Evolutionary conservation across 2,888 invertebrate genomes (phyloP).

Genomic region (Ophion obscuratus): DNA sequence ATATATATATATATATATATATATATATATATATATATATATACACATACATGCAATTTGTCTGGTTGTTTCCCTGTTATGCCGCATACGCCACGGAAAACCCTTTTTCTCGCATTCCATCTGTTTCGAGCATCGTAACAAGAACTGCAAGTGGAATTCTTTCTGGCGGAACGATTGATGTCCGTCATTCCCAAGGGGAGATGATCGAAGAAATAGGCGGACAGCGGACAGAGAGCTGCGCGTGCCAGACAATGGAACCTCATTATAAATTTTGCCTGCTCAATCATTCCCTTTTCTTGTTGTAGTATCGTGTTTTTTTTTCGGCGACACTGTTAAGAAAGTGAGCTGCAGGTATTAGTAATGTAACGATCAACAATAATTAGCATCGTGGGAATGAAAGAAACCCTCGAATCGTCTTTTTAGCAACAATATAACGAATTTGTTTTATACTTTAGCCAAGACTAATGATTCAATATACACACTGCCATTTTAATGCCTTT

Average conservation of each 20-base stretch:
- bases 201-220: conserved; percentile 74
- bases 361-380: conserved; percentile 12
- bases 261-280: conserved; percentile 74
- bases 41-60: not conserved
- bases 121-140: conserved; percentile 27
- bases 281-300: conserved; percentile 24
- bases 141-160: not conserved
- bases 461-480: not conserved
- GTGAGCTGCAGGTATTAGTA: conserved; percentile 10
- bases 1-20: too few species aligned
- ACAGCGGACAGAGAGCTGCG: conserved; percentile 71
- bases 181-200: conserved; percentile 47
- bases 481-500: too few species aligned
- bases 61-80: conserved; percentile 24
- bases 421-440: not conserved
- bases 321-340: not conserved
- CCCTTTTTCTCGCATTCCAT: conserved; percentile 51
- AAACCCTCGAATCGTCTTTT: not conserved
- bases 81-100: conserved; percentile 26
- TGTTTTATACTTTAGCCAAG: not conserved
- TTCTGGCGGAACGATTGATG: conserved; percentile 28
- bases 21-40: too few species aligned
- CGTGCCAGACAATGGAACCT: conserved; percentile 77
- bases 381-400: not conserved
- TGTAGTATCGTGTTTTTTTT: conserved; percentile 22